Evolutionary conservation across 2,113 vertebrate genomes (phyloP), one percentile per base, ranked within the genome.

Genomic region (Leptosomus discolor): DNA sequence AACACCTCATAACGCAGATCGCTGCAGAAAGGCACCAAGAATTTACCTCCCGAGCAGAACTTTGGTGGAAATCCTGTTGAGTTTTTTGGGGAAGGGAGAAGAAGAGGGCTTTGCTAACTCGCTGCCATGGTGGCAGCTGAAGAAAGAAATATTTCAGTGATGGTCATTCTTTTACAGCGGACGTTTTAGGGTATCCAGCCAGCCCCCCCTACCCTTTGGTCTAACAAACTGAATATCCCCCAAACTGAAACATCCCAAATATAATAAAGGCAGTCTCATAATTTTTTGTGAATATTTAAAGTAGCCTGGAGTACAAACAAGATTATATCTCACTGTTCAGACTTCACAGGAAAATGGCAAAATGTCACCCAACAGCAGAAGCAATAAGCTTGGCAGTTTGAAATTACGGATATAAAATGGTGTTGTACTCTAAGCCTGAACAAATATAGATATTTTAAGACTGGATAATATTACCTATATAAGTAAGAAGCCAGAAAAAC

Each of bases 201-300:
- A 92, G 21, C 1, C 2, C 9, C 17, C 26, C 5, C 1, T 2
- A 1, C 0, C 4, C 14, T 19, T 85, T 37, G 15, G 11, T 81
- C 19, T 70, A 37, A 23, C 5, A 51, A 78, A 23, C 11, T 46
- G 60, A 70, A 17, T 50, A 57, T 53, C 5, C 32, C 54, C 15
- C 24, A 46, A 0, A 50, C 3, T 14, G 37, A 91, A 89, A 91
- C 7, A 32, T 43, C n/a, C 5, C 30, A 57, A 51, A 71, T 51
- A 70, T 70, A 82, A 81, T 36, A 46, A 67, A 93, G 34, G 15
- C 8, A 2, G 29, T 61, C 7, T 70, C 9, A 60, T 12, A 4
- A 15, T 64, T 64, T 73, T 29, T 27, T 46, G 30, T 50, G 39
- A 86, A 27, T 51, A 79, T 71, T 70, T 70, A 64, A 39, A 85